Conservation (phyloP, 2,888 invertebrate species). For the Subacronicta megacephala region DNA sequence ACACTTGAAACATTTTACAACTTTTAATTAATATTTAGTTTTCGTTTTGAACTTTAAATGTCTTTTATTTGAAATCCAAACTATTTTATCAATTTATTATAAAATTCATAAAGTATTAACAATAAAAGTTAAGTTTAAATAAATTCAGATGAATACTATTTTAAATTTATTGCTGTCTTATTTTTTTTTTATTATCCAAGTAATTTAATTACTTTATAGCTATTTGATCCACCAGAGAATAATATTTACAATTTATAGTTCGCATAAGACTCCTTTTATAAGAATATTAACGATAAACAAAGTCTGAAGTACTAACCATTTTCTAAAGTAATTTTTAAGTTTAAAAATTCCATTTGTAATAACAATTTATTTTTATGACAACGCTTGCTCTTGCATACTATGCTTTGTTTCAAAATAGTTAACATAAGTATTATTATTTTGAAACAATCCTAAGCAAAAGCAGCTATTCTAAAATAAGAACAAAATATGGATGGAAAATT, state of each 20-base stretch:
- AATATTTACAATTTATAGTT: not conserved
- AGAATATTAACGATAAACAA: conserved; percentile 13
- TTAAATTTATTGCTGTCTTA: too few relatives aligned
- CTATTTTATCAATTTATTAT: conserved; percentile 8
- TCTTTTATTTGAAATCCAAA: conserved; percentile 20
- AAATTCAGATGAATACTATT: not conserved
- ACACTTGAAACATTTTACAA: conserved; percentile 16
- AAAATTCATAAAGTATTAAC: not conserved
- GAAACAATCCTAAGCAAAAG: too few relatives aligned
- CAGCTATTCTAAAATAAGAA: too few relatives aligned
- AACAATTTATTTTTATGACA: conserved; percentile 36
- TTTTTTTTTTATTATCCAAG: too few relatives aligned
- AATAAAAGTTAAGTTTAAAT: not conserved
- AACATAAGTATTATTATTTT: too few relatives aligned
- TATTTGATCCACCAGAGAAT: not conserved
- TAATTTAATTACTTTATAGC: not conserved
- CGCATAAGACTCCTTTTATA: conserved; percentile 6
- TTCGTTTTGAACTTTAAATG: conserved; percentile 24
- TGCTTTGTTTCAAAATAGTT: too few relatives aligned
- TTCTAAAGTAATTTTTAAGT: conserved; percentile 26
- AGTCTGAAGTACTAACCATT: conserved; percentile 11
- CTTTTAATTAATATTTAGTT: conserved; percentile 38
- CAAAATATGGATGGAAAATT: too few relatives aligned
- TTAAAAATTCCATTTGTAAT: conserved; percentile 30
- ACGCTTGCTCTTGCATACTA: conserved; percentile 23